Base-by-base conservation (phyloP, 2,888 invertebrate genomes). In the Ochropleura plecta region DNA sequence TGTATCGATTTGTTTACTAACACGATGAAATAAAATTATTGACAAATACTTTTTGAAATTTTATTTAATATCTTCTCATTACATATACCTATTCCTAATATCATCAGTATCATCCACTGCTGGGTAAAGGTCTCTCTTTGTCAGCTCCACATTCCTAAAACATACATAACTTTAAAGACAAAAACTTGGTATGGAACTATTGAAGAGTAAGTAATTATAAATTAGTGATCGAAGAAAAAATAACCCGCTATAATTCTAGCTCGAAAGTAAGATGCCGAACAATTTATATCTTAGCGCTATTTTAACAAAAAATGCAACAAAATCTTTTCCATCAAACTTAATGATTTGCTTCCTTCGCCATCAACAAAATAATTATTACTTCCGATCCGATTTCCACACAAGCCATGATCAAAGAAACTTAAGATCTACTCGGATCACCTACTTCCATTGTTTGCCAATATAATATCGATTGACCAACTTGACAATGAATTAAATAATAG, bases 1-100 rank as follows among this genome's bases (percentile, higher is more conserved):
- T 88, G 86, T 88, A 88, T 73, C 73, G 10, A 76, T 87, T 86
- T 87, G 86, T 87, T 87, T 86, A 87, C 77, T 87, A 71, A 84
- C 88, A 84, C 78, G n/a, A 66, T 81, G 66, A 77, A 87, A 87
- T 87, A 78, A 81, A 86, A 78, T 70, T 72, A 85, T 78, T 75
- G 72, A 80, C 59, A 66, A 76, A 65, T 8, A 55, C 7, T 46
- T 18, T 10, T 12, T 49, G 42, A 0, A n/a, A 53, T 83, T 60
- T 53, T 42, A 20, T 64, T 30, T 30, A n/a, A 5, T 53, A 6
- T 40, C 10, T 5, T 57, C 5, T 12, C 9, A 18, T 42, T 9
- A 12, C 0, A 0, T 44, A 8, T n/a, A n/a, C n/a, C n/a, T n/a
- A 49, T 9, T n/a, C 18, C 30, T 46, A 14, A 30, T 40, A n/a